Percentiles rank a stretch among this genome's conserved stretches.
These are phyloP conservation scores for Synanthedon andrenaeformis DNA, from an alignment of 2,888 invertebrate genomes.

Conservation along the genomic window DNA sequence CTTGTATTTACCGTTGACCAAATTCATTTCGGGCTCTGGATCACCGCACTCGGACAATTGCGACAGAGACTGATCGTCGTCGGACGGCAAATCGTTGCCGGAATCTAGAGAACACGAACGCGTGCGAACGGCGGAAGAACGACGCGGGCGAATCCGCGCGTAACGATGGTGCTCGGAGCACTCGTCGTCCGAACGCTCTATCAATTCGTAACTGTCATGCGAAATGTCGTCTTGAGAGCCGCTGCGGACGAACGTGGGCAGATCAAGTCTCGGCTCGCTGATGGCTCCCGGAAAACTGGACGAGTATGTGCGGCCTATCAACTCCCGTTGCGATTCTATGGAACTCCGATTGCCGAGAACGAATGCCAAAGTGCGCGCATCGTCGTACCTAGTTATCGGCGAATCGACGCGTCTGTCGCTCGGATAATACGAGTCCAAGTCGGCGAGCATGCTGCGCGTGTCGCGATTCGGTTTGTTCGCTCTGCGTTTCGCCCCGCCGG, in stretches of 20 bases:
- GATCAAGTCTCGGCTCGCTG: conserved; percentile 75
- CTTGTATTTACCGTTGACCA: conserved; percentile 73
- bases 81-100: conserved; percentile 81
- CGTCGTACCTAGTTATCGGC: conserved; percentile 80
- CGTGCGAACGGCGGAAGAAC: conserved; percentile 50
- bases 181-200: conserved; percentile 81
- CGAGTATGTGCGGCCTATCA: conserved; percentile 81
- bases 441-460: conserved; percentile 44
- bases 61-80: conserved; percentile 75
- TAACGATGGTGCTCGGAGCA: conserved; percentile 50
- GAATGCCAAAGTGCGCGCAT: conserved; percentile 64
- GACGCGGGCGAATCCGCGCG: conserved; percentile 34
- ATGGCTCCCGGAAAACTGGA: conserved; percentile 88
- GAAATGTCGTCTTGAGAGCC: conserved; percentile 88
- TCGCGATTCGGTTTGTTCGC: conserved; percentile 41
- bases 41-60: conserved; percentile 63
- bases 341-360: conserved; percentile 58
- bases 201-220: conserved; percentile 88
- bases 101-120: conserved; percentile 82
- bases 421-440: conserved; percentile 43
- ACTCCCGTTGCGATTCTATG: conserved; percentile 77
- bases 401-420: conserved; percentile 72
- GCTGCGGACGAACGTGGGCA: conserved; percentile 72
- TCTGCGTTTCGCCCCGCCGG: conserved; percentile 74
- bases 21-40: conserved; percentile 68